Percentiles rank a stretch among this genome's conserved stretches.
Conservation (phyloP, 2,888 invertebrate species). For the Andrena hattorfiana region DNA sequence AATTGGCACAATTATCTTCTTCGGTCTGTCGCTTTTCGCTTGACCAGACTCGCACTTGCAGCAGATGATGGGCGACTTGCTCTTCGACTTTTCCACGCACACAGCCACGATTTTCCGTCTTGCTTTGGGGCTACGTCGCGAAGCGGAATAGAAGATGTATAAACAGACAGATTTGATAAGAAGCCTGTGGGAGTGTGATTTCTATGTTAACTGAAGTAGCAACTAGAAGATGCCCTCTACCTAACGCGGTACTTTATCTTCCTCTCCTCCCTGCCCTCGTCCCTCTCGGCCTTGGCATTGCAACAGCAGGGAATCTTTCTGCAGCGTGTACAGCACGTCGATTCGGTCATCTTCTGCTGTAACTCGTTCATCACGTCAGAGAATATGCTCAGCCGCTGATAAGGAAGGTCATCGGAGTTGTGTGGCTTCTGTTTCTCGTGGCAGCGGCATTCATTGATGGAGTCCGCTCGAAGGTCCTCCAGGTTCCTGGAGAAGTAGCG, state of each 20-base stretch:
- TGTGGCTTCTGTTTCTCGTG: constrained; percentile 62
- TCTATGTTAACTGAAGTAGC: background rate
- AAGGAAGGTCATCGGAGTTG: constrained; percentile 72
- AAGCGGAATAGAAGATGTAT: background rate
- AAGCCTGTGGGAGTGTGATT: background rate
- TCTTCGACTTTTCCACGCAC: constrained; percentile 54
- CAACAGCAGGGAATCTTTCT: constrained; percentile 72
- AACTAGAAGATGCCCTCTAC: constrained; percentile 9
- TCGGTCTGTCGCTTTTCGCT: constrained; percentile 41
- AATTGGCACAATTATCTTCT: constrained; percentile 40
- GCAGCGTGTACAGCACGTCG: constrained; percentile 70
- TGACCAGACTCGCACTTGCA: constrained; percentile 53
- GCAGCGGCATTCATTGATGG: constrained; percentile 51
- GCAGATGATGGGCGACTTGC: constrained; percentile 61
- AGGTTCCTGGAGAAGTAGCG: constrained; percentile 70
- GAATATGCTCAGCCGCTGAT: constrained; percentile 74
- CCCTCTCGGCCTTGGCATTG: constrained; percentile 20
- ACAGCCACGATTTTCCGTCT: constrained; percentile 37
- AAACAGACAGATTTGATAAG: background rate
- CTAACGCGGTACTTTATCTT: constrained; percentile 42
- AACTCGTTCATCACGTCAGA: constrained; percentile 78
- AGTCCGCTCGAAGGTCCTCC: constrained; percentile 29
- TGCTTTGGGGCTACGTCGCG: constrained; percentile 37
- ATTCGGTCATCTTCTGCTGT: constrained; percentile 75
- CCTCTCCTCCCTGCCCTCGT: constrained; percentile 38